Percentiles rank a stretch among this genome's conserved stretches.
Evolutionary conservation across 2,113 vertebrate genomes (phyloP).

Genomic region (Callipepla squamata): DNA sequence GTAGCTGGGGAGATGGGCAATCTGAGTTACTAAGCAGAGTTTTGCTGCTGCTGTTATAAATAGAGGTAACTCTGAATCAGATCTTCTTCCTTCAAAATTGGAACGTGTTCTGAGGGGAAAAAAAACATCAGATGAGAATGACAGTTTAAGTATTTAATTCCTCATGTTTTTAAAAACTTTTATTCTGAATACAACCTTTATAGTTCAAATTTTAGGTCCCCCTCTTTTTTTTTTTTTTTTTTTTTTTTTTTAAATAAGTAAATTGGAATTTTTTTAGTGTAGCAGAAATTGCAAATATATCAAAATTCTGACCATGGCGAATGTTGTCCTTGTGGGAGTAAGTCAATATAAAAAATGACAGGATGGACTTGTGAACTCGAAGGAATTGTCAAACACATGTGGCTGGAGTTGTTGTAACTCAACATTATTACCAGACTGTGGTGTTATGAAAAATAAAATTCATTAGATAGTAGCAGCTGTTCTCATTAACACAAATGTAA

Average conservation of each 20-base stretch:
- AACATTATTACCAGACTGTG: too few species aligned
- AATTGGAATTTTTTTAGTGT: neutral
- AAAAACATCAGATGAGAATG: neutral
- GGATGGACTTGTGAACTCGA: neutral
- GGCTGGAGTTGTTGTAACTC: neutral
- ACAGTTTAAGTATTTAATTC: neutral
- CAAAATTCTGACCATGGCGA: neutral
- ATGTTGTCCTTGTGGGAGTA: neutral
- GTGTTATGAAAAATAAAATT: neutral
- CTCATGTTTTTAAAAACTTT: rapidly evolving
- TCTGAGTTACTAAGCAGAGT: constrained; percentile 25
- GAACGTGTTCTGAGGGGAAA: neutral
- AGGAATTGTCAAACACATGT: neutral
- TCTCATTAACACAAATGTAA: neutral
- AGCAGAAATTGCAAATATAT: neutral
- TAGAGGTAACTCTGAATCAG: neutral
- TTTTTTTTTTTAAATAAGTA: neutral
- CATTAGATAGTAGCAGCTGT: neutral
- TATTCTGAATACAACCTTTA: neutral
- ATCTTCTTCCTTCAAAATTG: neutral
- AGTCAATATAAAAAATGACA: neutral
- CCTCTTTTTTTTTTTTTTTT: neutral
- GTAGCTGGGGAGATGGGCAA: neutral
- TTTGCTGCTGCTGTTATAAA: neutral
- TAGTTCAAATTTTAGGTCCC: neutral